Conservation (phyloP, 2,888 invertebrate species). For the Nomada flava region DNA sequence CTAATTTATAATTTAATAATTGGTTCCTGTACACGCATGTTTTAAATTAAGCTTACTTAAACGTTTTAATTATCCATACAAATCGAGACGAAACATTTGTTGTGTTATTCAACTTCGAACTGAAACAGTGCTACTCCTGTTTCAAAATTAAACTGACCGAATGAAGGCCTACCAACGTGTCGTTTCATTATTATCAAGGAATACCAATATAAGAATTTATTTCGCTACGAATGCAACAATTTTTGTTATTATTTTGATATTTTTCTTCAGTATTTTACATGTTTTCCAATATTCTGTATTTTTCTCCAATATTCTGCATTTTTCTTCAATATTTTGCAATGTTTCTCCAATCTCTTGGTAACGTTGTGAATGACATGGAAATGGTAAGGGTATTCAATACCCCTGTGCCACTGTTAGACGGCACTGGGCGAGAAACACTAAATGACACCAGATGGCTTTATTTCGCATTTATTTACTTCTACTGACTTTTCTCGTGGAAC, state of each 20-base stretch:
- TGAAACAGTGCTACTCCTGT: neutral
- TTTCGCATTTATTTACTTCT: neutral
- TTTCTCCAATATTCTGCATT: too few relatives aligned
- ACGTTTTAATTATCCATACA: neutral
- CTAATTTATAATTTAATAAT: neutral
- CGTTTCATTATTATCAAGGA: neutral
- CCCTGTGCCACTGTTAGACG: too few relatives aligned
- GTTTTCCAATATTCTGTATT: too few relatives aligned
- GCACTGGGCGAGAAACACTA: too few relatives aligned
- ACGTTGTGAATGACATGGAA: too few relatives aligned
- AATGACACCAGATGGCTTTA: too few relatives aligned
- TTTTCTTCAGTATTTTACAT: neutral
- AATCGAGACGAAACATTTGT: neutral
- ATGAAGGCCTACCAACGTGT: slow-evolving; percentile 26
- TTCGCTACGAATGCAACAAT: neutral
- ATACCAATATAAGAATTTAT: slow-evolving; percentile 8
- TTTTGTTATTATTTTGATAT: neutral
- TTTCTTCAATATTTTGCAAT: too few relatives aligned
- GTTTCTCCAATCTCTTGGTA: too few relatives aligned
- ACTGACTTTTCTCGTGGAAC: too few relatives aligned
- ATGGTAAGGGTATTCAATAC: too few relatives aligned
- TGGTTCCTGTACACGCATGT: neutral
- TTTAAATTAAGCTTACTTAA: neutral
- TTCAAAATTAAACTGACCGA: slow-evolving; percentile 53
- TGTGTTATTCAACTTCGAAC: neutral